Percentiles rank a stretch among this genome's conserved stretches.
phyloP scores from a whole-genome alignment of 2,797 vertebrate species.

The Toxotes lorentzi region DNA sequence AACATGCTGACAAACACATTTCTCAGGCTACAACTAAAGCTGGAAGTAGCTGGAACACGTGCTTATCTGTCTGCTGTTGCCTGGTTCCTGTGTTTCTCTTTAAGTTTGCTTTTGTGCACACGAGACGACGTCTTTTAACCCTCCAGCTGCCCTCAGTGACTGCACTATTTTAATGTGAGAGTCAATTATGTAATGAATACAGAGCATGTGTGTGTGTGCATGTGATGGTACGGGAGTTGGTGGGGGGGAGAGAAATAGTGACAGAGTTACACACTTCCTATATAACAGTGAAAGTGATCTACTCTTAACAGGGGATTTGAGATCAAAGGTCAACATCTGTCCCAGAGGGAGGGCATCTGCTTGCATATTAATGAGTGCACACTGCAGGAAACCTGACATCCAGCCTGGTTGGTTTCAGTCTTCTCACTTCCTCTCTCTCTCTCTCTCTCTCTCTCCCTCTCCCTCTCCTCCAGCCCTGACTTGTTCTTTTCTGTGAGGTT shows the following conservation, averaged over 20 bases:
- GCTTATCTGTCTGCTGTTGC: slow-evolving; percentile 27
- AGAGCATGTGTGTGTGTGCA: slow-evolving; percentile 7
- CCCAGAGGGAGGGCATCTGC: slow-evolving; percentile 31
- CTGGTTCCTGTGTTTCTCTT: slow-evolving; percentile 63
- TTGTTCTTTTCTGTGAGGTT: background rate
- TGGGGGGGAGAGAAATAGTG: slow-evolving; percentile 12
- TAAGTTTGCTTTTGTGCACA: slow-evolving; percentile 56
- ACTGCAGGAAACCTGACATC: slow-evolving; percentile 20
- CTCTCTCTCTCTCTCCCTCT: background rate
- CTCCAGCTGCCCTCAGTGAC: slow-evolving; percentile 46
- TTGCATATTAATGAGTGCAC: background rate
- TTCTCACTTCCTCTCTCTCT: slow-evolving; percentile 1
- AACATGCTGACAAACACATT: slow-evolving; percentile 31
- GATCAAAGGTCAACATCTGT: slow-evolving; percentile 58
- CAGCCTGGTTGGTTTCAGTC: background rate
- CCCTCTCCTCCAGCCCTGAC: background rate
- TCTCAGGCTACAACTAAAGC: slow-evolving; percentile 11
- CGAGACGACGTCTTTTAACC: slow-evolving; percentile 60
- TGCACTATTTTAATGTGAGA: slow-evolving; percentile 26
- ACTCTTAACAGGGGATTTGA: slow-evolving; percentile 28
- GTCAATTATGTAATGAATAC: slow-evolving; percentile 67
- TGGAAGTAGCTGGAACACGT: slow-evolving; percentile 32
- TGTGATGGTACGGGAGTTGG: background rate
- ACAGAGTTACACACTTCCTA: slow-evolving; percentile 9
- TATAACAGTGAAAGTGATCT: slow-evolving; percentile 21